Evolutionary conservation across 2,797 vertebrate genomes (phyloP).

Genomic region (Tapera naevia): DNA sequence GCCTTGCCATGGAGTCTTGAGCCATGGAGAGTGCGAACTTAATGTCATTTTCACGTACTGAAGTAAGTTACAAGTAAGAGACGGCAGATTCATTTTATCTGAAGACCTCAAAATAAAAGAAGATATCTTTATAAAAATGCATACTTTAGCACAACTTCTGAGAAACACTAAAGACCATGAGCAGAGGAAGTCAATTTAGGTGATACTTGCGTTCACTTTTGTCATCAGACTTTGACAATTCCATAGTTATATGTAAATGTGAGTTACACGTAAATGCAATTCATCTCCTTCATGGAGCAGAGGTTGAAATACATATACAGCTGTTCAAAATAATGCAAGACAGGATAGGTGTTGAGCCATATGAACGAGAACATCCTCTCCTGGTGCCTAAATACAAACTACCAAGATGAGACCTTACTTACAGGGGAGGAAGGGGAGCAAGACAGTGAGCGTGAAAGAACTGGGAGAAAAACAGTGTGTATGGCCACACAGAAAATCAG

Average conservation of each 20-base stretch:
- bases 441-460: neutral
- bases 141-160: neutral
- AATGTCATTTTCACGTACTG: neutral
- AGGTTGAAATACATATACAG: neutral
- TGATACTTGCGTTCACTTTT: neutral
- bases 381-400: neutral
- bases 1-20: neutral
- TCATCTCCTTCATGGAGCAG: neutral
- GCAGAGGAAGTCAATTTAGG: neutral
- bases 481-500: neutral
- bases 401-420: neutral
- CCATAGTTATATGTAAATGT: neutral
- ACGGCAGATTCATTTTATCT: neutral
- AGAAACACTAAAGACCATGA: neutral
- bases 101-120: neutral
- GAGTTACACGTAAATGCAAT: neutral
- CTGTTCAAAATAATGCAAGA: neutral
- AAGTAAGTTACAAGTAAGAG: neutral
- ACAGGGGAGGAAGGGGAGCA: neutral
- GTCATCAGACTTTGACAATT: neutral
- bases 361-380: neutral
- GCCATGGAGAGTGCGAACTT: neutral
- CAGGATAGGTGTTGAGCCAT: neutral
- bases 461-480: neutral
- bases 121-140: neutral